phyloP scores from a whole-genome alignment of 2,888 invertebrate species.

The Listrodromus nycthemerus region DNA sequence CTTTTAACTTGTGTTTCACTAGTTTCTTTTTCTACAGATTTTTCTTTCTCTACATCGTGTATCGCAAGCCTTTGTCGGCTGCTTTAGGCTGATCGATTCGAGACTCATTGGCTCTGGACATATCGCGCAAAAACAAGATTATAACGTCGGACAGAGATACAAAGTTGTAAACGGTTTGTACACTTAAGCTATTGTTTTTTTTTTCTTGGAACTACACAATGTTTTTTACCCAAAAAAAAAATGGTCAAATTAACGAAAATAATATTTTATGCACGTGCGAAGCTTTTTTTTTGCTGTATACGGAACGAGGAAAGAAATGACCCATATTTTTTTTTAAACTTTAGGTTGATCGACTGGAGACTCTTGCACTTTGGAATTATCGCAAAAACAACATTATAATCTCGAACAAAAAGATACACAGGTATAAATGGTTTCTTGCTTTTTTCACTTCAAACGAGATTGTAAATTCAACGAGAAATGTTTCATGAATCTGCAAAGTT shows the following conservation, averaged over 20 bases:
- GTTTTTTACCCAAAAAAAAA: neutral
- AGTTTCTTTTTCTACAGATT: neutral
- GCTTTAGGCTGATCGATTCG: conserved; percentile 21
- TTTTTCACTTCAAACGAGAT: neutral
- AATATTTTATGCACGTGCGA: too few species aligned
- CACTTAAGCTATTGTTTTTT: too few species aligned
- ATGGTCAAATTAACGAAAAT: neutral
- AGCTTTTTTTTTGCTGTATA: too few species aligned
- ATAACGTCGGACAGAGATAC: neutral
- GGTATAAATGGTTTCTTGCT: too few species aligned
- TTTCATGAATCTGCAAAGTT: too few species aligned
- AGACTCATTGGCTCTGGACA: neutral
- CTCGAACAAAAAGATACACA: neutral
- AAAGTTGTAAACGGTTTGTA: too few species aligned
- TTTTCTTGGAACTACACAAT: too few species aligned
- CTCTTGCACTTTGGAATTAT: neutral
- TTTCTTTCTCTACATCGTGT: neutral
- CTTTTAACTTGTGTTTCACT: conserved; percentile 36
- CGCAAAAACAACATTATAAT: neutral
- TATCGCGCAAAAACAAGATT: neutral
- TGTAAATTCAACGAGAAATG: neutral
- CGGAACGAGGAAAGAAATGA: neutral
- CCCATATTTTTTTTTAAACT: neutral
- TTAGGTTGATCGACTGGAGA: conserved; percentile 10
- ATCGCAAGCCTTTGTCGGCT: conserved; percentile 16